phyloP scores from a whole-genome alignment of 2,797 vertebrate genomes.

The Poecilia wingei region DNA sequence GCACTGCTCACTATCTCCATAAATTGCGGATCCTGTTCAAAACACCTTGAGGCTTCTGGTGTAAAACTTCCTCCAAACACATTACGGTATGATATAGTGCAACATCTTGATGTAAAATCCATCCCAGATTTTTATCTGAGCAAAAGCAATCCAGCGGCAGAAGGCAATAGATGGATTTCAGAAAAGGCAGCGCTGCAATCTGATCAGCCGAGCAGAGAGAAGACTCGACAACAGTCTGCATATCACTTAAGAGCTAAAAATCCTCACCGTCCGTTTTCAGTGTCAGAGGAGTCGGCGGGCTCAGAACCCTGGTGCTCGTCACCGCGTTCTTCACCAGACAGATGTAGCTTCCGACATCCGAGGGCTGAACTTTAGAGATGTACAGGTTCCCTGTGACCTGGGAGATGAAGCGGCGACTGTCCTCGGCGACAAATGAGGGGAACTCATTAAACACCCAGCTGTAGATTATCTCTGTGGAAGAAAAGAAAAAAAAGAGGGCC shows the following conservation, averaged over 20 bases:
- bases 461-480: constrained; percentile 90
- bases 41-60: constrained; percentile 31
- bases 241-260: constrained; percentile 21
- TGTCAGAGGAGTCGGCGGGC: constrained; percentile 94
- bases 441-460: constrained; percentile 99
- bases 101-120: constrained; percentile 35
- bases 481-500: constrained; percentile 20
- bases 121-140: constrained; percentile 33
- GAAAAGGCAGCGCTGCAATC: neutral
- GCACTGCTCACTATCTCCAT: constrained; percentile 68
- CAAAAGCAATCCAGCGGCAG: constrained; percentile 22
- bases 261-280: constrained; percentile 92
- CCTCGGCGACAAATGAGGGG: constrained; percentile 95
- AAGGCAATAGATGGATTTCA: constrained; percentile 8
- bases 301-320: constrained; percentile 92
- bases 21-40: constrained; percentile 59
- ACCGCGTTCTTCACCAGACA: constrained; percentile 94
- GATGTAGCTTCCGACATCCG: constrained; percentile 96
- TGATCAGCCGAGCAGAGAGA: constrained; percentile 17
- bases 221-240: neutral
- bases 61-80: constrained; percentile 19
- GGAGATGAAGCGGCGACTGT: constrained; percentile 97
- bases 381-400: constrained; percentile 97
- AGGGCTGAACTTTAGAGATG: constrained; percentile 96
- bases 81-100: constrained; percentile 24